Conservation (phyloP, 64 coral and sea anemone genomes). For the Pocillopora damicornis region DNA sequence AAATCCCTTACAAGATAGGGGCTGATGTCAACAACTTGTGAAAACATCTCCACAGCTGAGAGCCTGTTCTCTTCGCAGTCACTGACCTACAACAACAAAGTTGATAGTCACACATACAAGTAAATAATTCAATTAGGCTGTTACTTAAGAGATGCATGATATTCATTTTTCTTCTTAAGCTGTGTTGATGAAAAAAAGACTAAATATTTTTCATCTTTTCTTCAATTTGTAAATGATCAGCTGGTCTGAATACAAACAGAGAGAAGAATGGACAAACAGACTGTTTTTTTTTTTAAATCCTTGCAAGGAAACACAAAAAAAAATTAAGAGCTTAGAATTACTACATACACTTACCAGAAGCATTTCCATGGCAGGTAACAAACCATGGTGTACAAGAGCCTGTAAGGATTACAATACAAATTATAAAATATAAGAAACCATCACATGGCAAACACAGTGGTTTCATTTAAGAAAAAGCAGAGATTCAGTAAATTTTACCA, state of each 20-base stretch:
- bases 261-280: too few relatives aligned
- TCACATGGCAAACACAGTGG: not conserved
- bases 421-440: not conserved
- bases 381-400: slow-evolving; percentile 84
- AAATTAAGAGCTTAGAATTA: not conserved
- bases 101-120: not conserved
- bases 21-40: slow-evolving; percentile 88
- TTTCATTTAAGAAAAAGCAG: too few relatives aligned
- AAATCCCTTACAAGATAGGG: slow-evolving; percentile 95
- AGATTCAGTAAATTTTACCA: too few relatives aligned
- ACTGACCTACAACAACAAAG: slow-evolving; percentile 54
- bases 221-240: too few relatives aligned
- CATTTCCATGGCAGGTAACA: slow-evolving; percentile 77
- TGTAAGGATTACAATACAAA: not conserved
- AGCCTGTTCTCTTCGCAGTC: slow-evolving; percentile 73
- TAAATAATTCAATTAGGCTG: too few relatives aligned
- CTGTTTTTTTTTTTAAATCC: not conserved
- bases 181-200: too few relatives aligned
- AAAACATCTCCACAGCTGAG: slow-evolving; percentile 86
- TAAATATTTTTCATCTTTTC: too few relatives aligned
- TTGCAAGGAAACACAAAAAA: not conserved
- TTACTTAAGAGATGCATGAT: too few relatives aligned
- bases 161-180: too few relatives aligned
- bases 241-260: too few relatives aligned
- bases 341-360: slow-evolving; percentile 74